A percentile compares a stretch with the other conserved stretches of the same genome.
phyloP scores from a whole-genome alignment of 2,888 invertebrate species.

The Polietes domitor region DNA sequence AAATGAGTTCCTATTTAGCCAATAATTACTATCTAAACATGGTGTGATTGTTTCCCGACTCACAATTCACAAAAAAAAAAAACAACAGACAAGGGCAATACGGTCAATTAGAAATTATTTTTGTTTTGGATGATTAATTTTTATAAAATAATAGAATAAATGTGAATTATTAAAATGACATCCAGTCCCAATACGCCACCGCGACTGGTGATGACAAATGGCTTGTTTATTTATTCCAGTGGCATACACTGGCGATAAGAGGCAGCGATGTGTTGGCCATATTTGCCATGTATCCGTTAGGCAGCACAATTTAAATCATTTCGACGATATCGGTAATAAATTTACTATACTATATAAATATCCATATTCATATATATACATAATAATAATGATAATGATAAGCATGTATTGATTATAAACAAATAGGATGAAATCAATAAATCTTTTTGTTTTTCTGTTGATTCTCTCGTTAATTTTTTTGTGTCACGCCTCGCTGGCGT shows the following conservation, averaged over 20 bases:
- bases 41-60: conserved; percentile 39
- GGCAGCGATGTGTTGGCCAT: conserved; percentile 58
- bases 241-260: conserved; percentile 12
- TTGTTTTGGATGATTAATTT: conserved; percentile 1
- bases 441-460: background rate
- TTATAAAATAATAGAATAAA: conserved; percentile 24
- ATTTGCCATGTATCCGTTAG: conserved; percentile 68
- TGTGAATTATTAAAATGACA: conserved; percentile 4
- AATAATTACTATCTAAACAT: conserved; percentile 59
- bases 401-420: conserved; percentile 26
- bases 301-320: conserved; percentile 65
- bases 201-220: conserved; percentile 13
- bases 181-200: background rate
- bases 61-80: too few relatives aligned
- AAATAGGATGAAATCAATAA: conserved; percentile 25
- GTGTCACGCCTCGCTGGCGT: conserved; percentile 3
- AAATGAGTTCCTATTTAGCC: conserved; percentile 76
- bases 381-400: conserved; percentile 11
- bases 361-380: conserved; percentile 8
- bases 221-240: conserved; percentile 5
- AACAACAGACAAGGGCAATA: background rate
- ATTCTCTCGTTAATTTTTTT: background rate
- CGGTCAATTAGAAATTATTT: background rate
- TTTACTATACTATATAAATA: background rate
- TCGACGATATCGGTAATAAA: conserved; percentile 15